Evolutionary conservation across 2,113 vertebrate genomes (phyloP), one percentile per base, ranked within the genome.

Genomic region (Phalacrocorax aristotelis): DNA sequence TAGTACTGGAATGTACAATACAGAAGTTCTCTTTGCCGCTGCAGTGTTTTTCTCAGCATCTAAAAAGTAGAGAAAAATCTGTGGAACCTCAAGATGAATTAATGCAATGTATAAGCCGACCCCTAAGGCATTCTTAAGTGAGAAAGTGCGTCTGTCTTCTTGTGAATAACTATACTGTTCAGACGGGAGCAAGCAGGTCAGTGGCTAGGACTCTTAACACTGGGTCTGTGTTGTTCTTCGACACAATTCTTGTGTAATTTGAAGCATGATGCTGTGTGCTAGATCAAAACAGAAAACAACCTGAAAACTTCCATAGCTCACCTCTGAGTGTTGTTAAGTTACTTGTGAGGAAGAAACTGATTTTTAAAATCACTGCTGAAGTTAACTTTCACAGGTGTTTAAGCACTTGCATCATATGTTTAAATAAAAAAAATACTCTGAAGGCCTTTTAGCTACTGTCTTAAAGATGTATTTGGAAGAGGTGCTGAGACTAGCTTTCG

Each of bases 81-180:
- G 76, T 86, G 79, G 69, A 75, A 92, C 83, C 89, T 93, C 85
- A 66, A 77, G 76, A 89, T 83, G 62, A 93, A 88, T 87, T 93
- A 94, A 38, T 54, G 44, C 29, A 55, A 76, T 30, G 34, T 60
- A 13, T 79, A 94, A 95, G 83, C 79, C 57, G 87, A 65, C 7
- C 66, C 77, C 68, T 79, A 62, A 89, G 70, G 89, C 89, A 62
- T 97, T 93, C 69, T 91, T 61, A 92, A 93, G 86, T 76, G 81
- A 89, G 89, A 84, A 93, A 96, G 30, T 90, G 18, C 87, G 75
- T 88, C 82, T 92, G 42, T 96, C 85, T 95, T 90, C 79, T 81
- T 89, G 49, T 95, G 92, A 96, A 96, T 95, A 95, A 91, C 80
- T 65, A 74, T 70, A 51, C 61, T 96, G 90, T 94, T 96, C 60